Percentiles rank a stretch among this genome's conserved stretches.
These are phyloP conservation scores for Thereva nobilitata DNA, from an alignment of 2,888 invertebrate species.

Conservation along the genomic window DNA sequence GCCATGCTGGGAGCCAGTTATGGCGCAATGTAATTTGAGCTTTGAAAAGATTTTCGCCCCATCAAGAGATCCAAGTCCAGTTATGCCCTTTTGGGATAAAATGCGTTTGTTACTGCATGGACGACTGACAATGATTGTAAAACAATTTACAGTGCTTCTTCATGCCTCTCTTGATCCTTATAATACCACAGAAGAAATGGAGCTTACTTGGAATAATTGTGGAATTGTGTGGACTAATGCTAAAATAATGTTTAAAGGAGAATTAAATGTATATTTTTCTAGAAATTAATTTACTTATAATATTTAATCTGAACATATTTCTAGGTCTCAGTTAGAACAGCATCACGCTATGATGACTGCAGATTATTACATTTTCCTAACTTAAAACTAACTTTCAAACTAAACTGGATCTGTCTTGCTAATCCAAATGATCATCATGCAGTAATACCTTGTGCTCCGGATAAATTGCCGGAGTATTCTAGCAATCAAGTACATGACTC, in stretches of 20 bases:
- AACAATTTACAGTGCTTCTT: conserved; percentile 85
- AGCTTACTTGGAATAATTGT: conserved; percentile 91
- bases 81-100: conserved; percentile 97
- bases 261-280: conserved; percentile 72
- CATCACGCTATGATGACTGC: conserved; percentile 98
- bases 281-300: not conserved
- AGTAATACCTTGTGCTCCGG: conserved; percentile 93
- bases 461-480: conserved; percentile 94
- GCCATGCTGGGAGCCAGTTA: conserved; percentile 96
- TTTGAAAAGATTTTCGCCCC: conserved; percentile 87
- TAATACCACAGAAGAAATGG: conserved; percentile 99
- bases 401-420: conserved; percentile 90
- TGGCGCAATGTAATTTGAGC: conserved; percentile 62
- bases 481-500: conserved; percentile 96
- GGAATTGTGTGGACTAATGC: conserved; percentile 96
- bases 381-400: conserved; percentile 78
- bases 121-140: conserved; percentile 82
- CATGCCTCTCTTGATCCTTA: conserved; percentile 98
- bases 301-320: not conserved
- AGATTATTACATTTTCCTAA: conserved; percentile 89
- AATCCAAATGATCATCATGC: conserved; percentile 96
- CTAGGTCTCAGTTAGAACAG: conserved; percentile 81
- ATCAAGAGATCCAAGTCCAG: conserved; percentile 90
- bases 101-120: conserved; percentile 91
- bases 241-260: conserved; percentile 88